Evolutionary conservation across 2,113 vertebrate species (phyloP).

Genomic region (Rhinichthys klamathensis): DNA sequence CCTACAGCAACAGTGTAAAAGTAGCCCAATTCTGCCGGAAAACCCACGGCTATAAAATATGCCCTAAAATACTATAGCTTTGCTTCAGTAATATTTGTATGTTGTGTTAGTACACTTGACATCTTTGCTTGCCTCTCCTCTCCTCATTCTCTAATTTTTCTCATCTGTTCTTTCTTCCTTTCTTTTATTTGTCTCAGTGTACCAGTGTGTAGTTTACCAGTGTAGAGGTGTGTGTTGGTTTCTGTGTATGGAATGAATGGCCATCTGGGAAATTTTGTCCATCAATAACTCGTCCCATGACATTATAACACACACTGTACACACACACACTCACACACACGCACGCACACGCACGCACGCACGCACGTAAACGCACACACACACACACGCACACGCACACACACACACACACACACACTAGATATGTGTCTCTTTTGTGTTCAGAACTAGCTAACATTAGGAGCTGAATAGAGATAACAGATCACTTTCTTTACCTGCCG

Average conservation of each 20-base stretch:
- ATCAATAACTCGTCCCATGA: constrained; percentile 47
- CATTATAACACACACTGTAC: constrained; percentile 39
- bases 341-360: constrained; percentile 15
- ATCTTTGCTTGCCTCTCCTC: background rate
- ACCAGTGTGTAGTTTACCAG: too few species aligned
- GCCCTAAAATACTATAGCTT: background rate
- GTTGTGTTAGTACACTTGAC: background rate
- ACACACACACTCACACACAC: constrained; percentile 31
- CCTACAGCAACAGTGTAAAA: too few species aligned
- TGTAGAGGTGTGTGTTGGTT: constrained; percentile 35
- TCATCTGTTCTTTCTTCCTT: background rate
- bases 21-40: too few species aligned
- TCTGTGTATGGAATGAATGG: constrained; percentile 6
- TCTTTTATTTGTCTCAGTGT: background rate
- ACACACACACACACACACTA: constrained; percentile 33
- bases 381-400: constrained; percentile 16
- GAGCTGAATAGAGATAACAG: constrained; percentile 35
- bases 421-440: background rate
- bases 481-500: constrained; percentile 12
- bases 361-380: too few species aligned
- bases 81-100: background rate
- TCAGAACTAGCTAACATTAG: constrained; percentile 18
- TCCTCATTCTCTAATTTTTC: background rate
- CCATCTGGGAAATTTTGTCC: constrained; percentile 33
- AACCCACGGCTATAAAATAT: background rate